Base-by-base conservation (phyloP, 2,888 invertebrate genomes). In the Diarsia dahlii region DNA sequence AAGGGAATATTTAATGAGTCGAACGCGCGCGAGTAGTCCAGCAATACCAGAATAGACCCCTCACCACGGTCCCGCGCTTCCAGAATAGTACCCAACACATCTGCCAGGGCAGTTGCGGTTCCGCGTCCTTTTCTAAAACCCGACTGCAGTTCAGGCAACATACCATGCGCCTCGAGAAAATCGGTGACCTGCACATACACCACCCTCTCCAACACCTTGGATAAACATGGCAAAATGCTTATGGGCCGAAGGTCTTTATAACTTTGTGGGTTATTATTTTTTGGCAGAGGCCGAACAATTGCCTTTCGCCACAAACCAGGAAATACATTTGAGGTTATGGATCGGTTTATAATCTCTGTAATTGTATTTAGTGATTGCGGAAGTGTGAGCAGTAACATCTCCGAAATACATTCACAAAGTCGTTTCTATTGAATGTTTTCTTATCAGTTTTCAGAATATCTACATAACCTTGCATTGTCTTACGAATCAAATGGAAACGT, bases 401-500 rank as follows among this genome's bases (percentile, higher is more conserved):
- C 58, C 58, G 3, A 74, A 73, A 58, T 65, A 52, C 13, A 65
- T 60, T 64, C 15, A 18, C n/a, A 80, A 46, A 74, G 23, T 72
- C 15, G 8, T 9, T 74, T 74, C 52, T 52, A 6, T 15, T 52
- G 23, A 74, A 65, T 58, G 23, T 73, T 76, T 73, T 65, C 34
- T 81, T 78, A 78, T 78, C 64, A 81, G 46, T 60, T 65, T 74
- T 73, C 74, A 58, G 81, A 64, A 64, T 23, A 46, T 67, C 67
- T 45, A 15, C 52, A 52, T 80, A 60, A 65, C 78, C 78, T 78
- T 74, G 81, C 81, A 81, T 78, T 78, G 81, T 81, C 54, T 66
- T 48, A 62, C 69, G 60, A 76, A 68, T 66, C 52, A 62, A 77
- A 77, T 54, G 45, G 69, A 66, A 80, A 82, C 23, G 52, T 69